phyloP scores from a whole-genome alignment of 2,888 invertebrate species.

The Dioctria rufipes region DNA sequence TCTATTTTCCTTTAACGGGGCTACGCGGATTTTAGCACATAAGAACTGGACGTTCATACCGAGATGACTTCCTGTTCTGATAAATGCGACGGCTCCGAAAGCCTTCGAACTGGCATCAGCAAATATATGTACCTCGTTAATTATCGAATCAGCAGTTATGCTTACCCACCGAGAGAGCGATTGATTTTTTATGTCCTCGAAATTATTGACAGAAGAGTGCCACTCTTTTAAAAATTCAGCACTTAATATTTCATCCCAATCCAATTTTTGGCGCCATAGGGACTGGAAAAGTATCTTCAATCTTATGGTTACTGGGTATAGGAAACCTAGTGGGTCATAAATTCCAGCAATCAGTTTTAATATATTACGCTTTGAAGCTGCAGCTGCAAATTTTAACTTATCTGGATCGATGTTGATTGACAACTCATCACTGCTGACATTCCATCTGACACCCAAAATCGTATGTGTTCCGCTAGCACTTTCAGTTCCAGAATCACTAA shows the following conservation, averaged over 20 bases:
- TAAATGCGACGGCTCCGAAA: not conserved
- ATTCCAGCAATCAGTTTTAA: conserved; percentile 20
- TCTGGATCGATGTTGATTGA: not conserved
- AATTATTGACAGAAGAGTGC: not conserved
- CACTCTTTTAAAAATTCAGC: conserved; percentile 4
- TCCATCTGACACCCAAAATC: conserved; percentile 16
- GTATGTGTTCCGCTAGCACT: not conserved
- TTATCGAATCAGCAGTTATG: not conserved
- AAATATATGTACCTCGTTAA: conserved; percentile 6
- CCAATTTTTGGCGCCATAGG: conserved; percentile 4
- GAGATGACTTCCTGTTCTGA: not conserved
- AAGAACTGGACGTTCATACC: not conserved
- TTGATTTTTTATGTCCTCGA: not conserved
- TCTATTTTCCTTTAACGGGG: not conserved
- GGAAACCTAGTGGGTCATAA: conserved; percentile 22
- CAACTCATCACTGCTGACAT: conserved; percentile 13
- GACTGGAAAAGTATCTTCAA: conserved; percentile 26
- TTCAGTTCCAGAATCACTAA: not conserved
- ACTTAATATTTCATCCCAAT: conserved; percentile 8
- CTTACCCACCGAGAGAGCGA: conserved; percentile 12
- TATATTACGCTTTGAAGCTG: conserved; percentile 25
- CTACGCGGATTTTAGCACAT: not conserved
- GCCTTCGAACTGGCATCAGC: conserved; percentile 21
- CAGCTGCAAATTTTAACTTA: not conserved
- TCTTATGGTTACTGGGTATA: conserved; percentile 5